A percentile compares a stretch with the other conserved stretches of the same genome.
phyloP scores from a whole-genome alignment of 2,797 vertebrate genomes.

The Micromesistius poutassou region DNA sequence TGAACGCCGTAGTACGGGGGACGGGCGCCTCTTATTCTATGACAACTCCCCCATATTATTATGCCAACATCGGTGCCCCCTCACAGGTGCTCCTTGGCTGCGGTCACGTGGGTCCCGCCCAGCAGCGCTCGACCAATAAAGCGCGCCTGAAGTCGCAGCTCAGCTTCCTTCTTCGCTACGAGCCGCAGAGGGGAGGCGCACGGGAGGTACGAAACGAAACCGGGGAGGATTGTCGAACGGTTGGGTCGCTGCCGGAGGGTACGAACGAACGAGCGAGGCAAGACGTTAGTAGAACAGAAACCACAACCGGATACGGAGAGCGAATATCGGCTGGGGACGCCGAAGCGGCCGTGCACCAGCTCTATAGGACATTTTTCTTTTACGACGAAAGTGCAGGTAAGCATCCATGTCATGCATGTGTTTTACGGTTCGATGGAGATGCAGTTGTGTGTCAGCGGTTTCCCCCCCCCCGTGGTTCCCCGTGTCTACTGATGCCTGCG shows the following conservation, averaged over 20 bases:
- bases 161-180: conserved; percentile 22
- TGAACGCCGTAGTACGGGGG: neutral
- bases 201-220: conserved; percentile 45
- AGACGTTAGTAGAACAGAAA: conserved; percentile 49
- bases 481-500: too few relatives aligned
- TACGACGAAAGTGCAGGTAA: conserved; percentile 17
- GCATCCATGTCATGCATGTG: neutral
- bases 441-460: too few relatives aligned
- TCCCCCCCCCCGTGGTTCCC: too few relatives aligned
- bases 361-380: too few relatives aligned
- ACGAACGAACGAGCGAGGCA: conserved; percentile 1
- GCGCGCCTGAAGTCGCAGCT: conserved; percentile 1
- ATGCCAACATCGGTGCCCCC: conserved; percentile 14
- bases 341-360: neutral
- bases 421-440: too few relatives aligned
- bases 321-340: conserved; percentile 12
- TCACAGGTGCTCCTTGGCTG: conserved; percentile 62
- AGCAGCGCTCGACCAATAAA: conserved; percentile 38
- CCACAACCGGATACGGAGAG: conserved; percentile 41
- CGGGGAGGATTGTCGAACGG: conserved; percentile 4
- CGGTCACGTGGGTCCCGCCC: conserved; percentile 63
- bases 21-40: too few relatives aligned
- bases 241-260: neutral
- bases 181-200: neutral
- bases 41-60: neutral